Evolutionary conservation across 2,797 vertebrate genomes (phyloP).

Genomic region (Xenentodon cancila): DNA sequence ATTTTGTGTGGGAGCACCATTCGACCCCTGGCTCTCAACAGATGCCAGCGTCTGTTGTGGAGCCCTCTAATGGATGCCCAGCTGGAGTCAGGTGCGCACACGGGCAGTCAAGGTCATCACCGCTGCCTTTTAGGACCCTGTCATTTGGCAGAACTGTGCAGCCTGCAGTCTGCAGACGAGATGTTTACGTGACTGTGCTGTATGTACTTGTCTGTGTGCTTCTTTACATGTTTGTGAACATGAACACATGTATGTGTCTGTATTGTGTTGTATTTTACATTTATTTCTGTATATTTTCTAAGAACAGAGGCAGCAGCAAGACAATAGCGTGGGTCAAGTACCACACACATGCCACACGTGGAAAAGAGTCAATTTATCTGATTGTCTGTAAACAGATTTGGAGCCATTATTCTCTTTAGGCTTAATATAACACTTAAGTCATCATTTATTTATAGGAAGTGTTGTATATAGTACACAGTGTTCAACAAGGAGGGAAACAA

Average conservation of each 20-base stretch:
- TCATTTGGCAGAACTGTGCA: slow-evolving; percentile 72
- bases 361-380: background rate
- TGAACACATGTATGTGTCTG: background rate
- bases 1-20: slow-evolving; percentile 49
- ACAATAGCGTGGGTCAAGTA: background rate
- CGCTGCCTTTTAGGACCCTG: slow-evolving; percentile 71
- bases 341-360: background rate
- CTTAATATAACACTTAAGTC: background rate
- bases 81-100: slow-evolving; percentile 78
- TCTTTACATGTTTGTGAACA: background rate
- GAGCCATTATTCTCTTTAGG: background rate
- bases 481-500: background rate
- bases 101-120: slow-evolving; percentile 81
- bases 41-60: slow-evolving; percentile 78
- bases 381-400: background rate
- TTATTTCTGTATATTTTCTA: background rate
- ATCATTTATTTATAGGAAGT: slow-evolving; percentile 12
- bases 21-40: slow-evolving; percentile 76
- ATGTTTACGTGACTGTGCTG: background rate
- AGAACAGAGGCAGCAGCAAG: background rate
- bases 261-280: background rate
- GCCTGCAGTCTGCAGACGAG: slow-evolving; percentile 40
- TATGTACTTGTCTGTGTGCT: background rate
- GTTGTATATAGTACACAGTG: background rate
- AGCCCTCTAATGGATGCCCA: slow-evolving; percentile 81